Percentiles rank a stretch among this genome's conserved stretches.
phyloP scores from a whole-genome alignment of 2,888 invertebrate genomes.

The Lasioglossum villosulum region DNA sequence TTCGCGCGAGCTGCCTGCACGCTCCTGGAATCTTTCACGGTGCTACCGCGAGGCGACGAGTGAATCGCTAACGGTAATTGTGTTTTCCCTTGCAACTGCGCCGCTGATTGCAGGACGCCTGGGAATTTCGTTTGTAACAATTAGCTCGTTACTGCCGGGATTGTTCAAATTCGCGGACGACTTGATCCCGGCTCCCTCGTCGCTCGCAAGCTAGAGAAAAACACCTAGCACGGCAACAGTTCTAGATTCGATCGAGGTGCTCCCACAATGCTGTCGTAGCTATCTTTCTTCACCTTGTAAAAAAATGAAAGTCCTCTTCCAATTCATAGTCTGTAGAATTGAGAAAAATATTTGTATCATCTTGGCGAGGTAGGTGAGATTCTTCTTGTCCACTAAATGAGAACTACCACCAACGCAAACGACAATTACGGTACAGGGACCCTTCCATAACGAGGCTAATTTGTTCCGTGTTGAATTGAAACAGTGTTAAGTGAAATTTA shows the following conservation, averaged over 20 bases:
- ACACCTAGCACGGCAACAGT: not conserved
- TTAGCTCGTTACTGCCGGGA: slow-evolving; percentile 8
- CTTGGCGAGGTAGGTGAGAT: no score
- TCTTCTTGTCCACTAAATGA: not conserved
- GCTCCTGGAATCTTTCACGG: slow-evolving; percentile 32
- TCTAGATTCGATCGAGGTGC: not conserved
- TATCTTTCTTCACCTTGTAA: not conserved
- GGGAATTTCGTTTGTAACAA: slow-evolving; percentile 41
- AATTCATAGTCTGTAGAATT: no score
- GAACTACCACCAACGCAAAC: not conserved
- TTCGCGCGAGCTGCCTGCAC: not conserved
- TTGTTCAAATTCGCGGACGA: not conserved
- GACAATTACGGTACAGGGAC: not conserved
- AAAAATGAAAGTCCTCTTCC: not conserved
- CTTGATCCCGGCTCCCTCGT: not conserved
- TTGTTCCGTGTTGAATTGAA: not conserved
- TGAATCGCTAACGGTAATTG: slow-evolving; percentile 47
- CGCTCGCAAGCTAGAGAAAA: not conserved
- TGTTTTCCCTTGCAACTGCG: slow-evolving; percentile 32
- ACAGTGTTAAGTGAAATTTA: not conserved
- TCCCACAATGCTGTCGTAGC: not conserved
- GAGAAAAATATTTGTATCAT: no score
- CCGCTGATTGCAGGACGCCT: slow-evolving; percentile 32
- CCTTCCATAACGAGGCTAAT: not conserved
- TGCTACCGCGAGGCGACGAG: slow-evolving; percentile 32